Conservation (phyloP, 2,797 vertebrate genomes). For the Cossypha heuglini region DNA sequence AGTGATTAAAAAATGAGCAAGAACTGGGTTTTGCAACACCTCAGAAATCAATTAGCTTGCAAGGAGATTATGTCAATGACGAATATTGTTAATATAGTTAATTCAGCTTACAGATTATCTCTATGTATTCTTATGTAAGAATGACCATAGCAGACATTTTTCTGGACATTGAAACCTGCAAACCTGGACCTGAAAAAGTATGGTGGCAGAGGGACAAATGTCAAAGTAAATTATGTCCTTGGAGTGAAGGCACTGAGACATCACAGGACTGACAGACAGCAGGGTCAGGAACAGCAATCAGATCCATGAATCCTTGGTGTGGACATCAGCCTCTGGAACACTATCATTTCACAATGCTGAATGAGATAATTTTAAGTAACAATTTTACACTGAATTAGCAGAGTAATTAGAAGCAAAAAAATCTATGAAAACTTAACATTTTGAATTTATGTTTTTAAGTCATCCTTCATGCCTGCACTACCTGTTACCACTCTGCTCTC, state of each 20-base stretch:
- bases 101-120: neutral
- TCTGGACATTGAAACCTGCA: neutral
- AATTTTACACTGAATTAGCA: neutral
- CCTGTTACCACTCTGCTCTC: neutral
- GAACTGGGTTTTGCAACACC: neutral
- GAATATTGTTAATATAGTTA: neutral
- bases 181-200: neutral
- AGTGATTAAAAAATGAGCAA: neutral
- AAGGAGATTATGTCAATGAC: neutral
- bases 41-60: constrained; percentile 18
- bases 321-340: neutral
- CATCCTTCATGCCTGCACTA: neutral
- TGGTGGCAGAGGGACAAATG: neutral
- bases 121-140: neutral
- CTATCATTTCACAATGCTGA: neutral
- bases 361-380: rapidly evolving
- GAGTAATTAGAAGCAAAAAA: neutral
- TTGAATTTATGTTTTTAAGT: neutral
- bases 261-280: neutral
- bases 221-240: neutral
- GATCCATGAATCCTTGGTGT: neutral
- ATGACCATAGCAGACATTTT: neutral
- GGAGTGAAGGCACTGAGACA: neutral
- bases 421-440: neutral
- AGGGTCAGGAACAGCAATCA: neutral